Conservation (phyloP, 2,113 vertebrate species). For the Podarcis cretensis region DNA sequence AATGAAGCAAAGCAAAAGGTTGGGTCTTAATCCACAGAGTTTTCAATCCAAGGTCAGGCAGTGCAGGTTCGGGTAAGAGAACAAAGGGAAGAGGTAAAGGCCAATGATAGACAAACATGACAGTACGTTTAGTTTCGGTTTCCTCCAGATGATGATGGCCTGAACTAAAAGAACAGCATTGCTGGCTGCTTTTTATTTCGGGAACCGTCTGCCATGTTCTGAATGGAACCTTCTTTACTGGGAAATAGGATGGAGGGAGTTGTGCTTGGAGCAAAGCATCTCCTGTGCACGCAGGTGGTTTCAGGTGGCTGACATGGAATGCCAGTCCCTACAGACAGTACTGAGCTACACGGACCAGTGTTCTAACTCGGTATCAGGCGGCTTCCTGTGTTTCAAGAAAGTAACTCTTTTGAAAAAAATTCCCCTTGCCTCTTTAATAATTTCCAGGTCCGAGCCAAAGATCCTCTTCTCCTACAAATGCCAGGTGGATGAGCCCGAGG, state of each 20-base stretch:
- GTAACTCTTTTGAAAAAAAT: neutral
- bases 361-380: too few relatives aligned
- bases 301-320: too few relatives aligned
- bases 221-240: neutral
- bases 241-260: neutral
- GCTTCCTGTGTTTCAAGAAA: neutral
- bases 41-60: neutral
- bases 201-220: neutral
- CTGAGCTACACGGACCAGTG: too few relatives aligned
- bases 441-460: conserved; percentile 92
- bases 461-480: conserved; percentile 99
- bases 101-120: neutral
- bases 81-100: neutral
- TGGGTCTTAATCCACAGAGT: neutral
- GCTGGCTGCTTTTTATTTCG: neutral
- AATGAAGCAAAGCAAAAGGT: neutral
- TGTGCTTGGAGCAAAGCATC: neutral
- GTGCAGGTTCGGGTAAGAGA: neutral
- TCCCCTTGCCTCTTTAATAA: neutral
- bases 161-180: neutral
- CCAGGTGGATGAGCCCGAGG: conserved; percentile 94
- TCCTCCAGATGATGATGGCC: neutral
- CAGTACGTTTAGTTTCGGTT: neutral
- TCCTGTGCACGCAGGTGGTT: too few relatives aligned
- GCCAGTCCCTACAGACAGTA: too few relatives aligned